phyloP scores from a whole-genome alignment of 2,797 vertebrate genomes.

The Acrossocheilus wenchowensis region DNA sequence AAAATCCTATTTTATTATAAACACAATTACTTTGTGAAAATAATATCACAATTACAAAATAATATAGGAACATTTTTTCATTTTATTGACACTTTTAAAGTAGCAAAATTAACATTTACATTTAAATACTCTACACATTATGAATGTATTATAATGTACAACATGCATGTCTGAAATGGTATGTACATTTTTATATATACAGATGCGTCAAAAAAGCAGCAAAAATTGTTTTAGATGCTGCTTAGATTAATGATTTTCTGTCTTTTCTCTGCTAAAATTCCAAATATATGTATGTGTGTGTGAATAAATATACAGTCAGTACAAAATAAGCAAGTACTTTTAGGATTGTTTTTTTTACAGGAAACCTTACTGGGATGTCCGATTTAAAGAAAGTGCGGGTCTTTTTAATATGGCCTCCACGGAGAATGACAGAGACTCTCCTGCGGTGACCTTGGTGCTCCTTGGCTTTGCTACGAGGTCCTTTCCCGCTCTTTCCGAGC shows the following conservation, averaged over 20 bases:
- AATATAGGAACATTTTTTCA: conserved; percentile 54
- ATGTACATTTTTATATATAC: conserved; percentile 65
- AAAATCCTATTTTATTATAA: not conserved
- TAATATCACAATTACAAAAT: conserved; percentile 15
- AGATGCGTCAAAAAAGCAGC: conserved; percentile 58
- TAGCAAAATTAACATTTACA: conserved; percentile 68
- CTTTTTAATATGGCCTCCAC: conserved; percentile 96
- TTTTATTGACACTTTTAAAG: conserved; percentile 77
- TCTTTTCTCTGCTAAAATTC: conserved; percentile 33
- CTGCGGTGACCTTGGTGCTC: conserved; percentile 81
- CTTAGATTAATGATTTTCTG: conserved; percentile 19
- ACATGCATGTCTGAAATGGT: conserved; percentile 72
- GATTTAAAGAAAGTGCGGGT: conserved; percentile 82
- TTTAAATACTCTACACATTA: conserved; percentile 80
- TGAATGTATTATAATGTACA: conserved; percentile 68
- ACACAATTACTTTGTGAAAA: not conserved
- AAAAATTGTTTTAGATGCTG: not conserved
- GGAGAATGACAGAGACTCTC: conserved; percentile 91
- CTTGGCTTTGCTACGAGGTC: conserved; percentile 83
- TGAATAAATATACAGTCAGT: conserved; percentile 55
- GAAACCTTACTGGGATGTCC: conserved; percentile 80
- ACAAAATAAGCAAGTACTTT: conserved; percentile 45
- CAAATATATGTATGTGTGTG: conserved; percentile 12
- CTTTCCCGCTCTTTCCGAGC: conserved; percentile 82
- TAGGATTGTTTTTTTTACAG: conserved; percentile 5